phyloP scores from a whole-genome alignment of 2,888 invertebrate genomes.

The Parapristionchus giblindavisi region DNA sequence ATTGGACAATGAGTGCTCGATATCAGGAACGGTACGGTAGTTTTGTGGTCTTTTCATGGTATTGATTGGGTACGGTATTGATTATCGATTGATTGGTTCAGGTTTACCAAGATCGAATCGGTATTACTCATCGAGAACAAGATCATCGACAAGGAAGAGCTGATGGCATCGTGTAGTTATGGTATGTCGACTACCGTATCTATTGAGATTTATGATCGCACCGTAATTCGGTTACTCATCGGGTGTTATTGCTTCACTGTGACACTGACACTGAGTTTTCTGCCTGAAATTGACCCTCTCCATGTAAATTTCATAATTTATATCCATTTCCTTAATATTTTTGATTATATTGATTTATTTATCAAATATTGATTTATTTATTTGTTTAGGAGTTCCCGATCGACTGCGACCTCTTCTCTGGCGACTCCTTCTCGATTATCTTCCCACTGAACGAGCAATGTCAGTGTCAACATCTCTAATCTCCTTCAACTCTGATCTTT shows the following conservation, averaged over 20 bases:
- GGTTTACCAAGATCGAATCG: constrained; percentile 59
- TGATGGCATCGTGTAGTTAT: constrained; percentile 54
- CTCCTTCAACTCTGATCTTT: too few species aligned
- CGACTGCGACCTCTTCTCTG: constrained; percentile 63
- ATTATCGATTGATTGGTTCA: constrained; percentile 25
- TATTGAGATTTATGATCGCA: constrained; percentile 2
- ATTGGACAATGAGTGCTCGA: constrained; percentile 34
- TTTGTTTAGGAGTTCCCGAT: constrained; percentile 57
- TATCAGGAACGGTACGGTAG: constrained; percentile 40
- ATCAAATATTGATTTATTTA: not conserved
- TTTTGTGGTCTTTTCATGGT: not conserved
- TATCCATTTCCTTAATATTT: not conserved
- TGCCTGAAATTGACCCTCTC: not conserved
- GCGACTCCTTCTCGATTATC: constrained; percentile 65
- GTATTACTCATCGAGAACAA: constrained; percentile 61
- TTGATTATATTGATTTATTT: not conserved
- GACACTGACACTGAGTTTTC: too few species aligned
- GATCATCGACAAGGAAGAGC: constrained; percentile 53
- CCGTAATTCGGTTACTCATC: too few species aligned
- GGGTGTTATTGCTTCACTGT: too few species aligned
- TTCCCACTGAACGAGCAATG: constrained; percentile 56
- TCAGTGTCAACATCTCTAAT: constrained; percentile 3
- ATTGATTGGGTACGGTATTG: not conserved
- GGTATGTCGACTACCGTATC: constrained; percentile 42
- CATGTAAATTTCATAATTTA: not conserved